Conservation (phyloP, 2,113 vertebrate genomes). For the Nicator chloris region DNA sequence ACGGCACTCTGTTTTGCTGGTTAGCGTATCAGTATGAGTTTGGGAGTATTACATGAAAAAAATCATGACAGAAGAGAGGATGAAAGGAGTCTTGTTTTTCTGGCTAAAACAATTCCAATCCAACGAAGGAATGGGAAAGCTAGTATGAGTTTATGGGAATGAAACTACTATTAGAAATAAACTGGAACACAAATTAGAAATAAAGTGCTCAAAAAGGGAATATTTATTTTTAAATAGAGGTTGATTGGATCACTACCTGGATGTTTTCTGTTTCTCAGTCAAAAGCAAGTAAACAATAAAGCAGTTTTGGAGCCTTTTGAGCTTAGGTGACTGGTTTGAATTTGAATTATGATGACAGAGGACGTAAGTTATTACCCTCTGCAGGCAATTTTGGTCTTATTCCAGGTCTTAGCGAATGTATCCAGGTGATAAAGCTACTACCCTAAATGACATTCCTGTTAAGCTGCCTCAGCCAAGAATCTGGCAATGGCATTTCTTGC, state of each 20-base stretch:
- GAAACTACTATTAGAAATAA: background rate
- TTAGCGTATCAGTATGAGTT: background rate
- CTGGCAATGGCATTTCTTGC: background rate
- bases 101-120: background rate
- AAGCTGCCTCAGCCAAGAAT: background rate
- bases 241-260: background rate
- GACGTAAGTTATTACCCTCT: background rate
- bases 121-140: background rate
- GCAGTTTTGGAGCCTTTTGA: background rate
- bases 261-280: background rate
- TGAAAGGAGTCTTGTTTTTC: background rate
- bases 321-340: background rate
- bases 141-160: background rate
- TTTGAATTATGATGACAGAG: background rate
- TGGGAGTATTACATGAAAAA: background rate
- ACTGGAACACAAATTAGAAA: background rate
- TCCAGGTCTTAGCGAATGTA: background rate
- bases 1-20: background rate
- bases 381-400: background rate
- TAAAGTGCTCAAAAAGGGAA: background rate
- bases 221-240: background rate
- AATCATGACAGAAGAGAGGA: background rate
- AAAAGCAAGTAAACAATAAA: background rate
- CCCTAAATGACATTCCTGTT: background rate
- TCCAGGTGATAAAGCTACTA: slow-evolving; percentile 43